Evolutionary conservation across 2,113 vertebrate species (phyloP), one percentile per base, ranked within the genome.

Genomic region (Aphelocoma coerulescens): DNA sequence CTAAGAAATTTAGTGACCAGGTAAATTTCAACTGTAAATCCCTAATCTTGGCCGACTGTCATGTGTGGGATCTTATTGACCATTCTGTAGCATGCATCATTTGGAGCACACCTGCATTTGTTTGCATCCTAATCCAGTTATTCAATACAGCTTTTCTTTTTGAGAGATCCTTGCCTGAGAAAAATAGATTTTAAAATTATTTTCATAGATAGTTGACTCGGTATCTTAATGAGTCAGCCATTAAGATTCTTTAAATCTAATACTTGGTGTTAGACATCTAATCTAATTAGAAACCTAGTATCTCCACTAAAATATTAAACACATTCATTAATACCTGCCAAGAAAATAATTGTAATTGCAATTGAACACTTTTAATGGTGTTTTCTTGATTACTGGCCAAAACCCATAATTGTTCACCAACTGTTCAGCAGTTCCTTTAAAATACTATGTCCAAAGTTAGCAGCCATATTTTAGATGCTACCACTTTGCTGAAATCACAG

Each of bases 261-360:
- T 90, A 76, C 66, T 90, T 63, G 11, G 58, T 84, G 30, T 88
- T 83, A 88, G 54, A 52, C 19, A 90, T 39, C 6, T 62, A 62
- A 67, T 82, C 32, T 95, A 83, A 79, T 75, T 68, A 72, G 85
- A 92, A 94, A 82, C 54, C 59, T 76, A 91, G 7, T 65, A 48
- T 57, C 12, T 59, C 37, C 80, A 43, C 75, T 90, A 69, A 95
- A 93, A 91, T 89, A 85, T 85, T 85, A 88, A 97, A 88, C 30
- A 55, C 22, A 37, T 65, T 62, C 74, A 85, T 93, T 89, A 88
- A 72, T 73, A 88, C 46, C 46, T 90, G 92, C 91, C 75, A 76
- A 65, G 37, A 85, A 90, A 94, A 66, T 65, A 52, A 83, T 39
- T 55, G 3, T 73, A 88, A 79, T 76, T 89, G 67, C 54, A 93